Evolutionary conservation across 2,888 invertebrate genomes (phyloP).

Genomic region (Callinectes sapidus): DNA sequence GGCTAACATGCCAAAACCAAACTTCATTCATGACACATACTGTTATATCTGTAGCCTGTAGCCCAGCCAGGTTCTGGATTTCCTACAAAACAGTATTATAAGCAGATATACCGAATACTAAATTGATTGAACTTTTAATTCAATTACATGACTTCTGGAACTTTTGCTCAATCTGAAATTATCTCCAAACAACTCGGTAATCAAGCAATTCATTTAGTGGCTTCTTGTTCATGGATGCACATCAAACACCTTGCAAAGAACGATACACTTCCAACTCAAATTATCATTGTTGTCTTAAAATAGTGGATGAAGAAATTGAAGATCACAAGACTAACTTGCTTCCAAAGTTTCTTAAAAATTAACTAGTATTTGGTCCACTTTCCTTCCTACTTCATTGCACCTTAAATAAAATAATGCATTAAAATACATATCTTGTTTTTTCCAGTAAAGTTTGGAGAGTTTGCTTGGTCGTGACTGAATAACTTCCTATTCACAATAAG

Average conservation of each 20-base stretch:
- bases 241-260: not conserved
- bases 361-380: not conserved
- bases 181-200: not conserved
- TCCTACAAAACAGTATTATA: not conserved
- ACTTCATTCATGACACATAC: not conserved
- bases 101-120: not conserved
- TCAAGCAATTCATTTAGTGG: not conserved
- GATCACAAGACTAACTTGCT: not conserved
- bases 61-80: not conserved
- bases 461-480: not conserved
- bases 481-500: not conserved
- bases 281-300: not conserved
- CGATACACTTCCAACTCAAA: not conserved
- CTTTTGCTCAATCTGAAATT: not conserved
- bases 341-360: not conserved
- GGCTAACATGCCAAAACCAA: not conserved
- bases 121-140: not conserved
- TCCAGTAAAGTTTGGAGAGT: not conserved
- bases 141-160: not conserved
- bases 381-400: not conserved
- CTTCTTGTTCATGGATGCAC: not conserved
- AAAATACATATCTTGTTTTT: not conserved
- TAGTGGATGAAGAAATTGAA: not conserved
- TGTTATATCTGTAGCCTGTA: not conserved
- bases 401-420: not conserved